phyloP scores from a whole-genome alignment of 1,140 invertebrate species.

The Oreohelix idahoensis region DNA sequence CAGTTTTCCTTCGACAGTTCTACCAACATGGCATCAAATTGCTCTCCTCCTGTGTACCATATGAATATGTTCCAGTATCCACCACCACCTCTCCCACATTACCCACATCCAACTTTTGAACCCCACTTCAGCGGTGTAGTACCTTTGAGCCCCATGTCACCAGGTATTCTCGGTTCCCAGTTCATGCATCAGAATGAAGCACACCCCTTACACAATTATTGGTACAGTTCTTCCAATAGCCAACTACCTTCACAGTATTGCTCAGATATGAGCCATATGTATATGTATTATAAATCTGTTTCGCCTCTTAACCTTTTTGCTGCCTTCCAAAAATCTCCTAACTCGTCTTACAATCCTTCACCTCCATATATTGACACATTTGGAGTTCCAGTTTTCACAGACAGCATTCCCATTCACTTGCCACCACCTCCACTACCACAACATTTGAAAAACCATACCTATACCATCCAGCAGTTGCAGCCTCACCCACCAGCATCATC shows the following conservation, averaged over 20 bases:
- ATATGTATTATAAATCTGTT: neutral
- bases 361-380: neutral
- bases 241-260: neutral
- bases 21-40: neutral
- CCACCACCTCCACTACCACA: slow-evolving; percentile 6
- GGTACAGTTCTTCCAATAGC: neutral
- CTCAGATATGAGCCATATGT: neutral
- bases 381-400: neutral
- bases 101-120: neutral
- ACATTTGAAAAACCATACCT: neutral
- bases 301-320: neutral
- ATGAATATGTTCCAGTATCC: neutral
- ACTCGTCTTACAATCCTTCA: neutral
- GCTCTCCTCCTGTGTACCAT: neutral
- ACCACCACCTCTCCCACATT: neutral
- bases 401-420: slow-evolving; percentile 19
- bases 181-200: neutral
- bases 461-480: neutral
- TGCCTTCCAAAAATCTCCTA: neutral
- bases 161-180: neutral
- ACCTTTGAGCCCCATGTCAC: neutral
- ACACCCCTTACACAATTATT: neutral
- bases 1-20: neutral
- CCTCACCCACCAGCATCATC: neutral
- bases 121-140: neutral